These are phyloP conservation scores for Rhinolophus sinicus DNA, from an alignment of 2,113 vertebrate species.

Conservation along the genomic window DNA sequence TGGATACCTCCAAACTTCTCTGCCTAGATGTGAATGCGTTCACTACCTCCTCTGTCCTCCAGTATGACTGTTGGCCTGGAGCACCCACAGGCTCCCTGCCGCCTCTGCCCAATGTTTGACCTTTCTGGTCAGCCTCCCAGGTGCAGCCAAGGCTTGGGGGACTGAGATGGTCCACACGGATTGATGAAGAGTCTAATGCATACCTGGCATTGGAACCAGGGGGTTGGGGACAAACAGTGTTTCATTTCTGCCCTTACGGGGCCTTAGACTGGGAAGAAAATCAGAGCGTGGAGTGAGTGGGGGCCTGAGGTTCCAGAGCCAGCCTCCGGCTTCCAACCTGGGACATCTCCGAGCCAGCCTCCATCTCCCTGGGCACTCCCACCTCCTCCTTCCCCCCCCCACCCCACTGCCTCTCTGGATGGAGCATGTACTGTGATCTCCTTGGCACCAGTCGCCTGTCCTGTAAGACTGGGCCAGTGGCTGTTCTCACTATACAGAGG, in stretches of 20 bases:
- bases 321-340: slow-evolving; percentile 26
- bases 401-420: not conserved
- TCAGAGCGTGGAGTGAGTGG: not conserved
- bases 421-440: not conserved
- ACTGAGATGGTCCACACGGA: not conserved
- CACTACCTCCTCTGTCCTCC: not conserved
- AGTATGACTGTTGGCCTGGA: not conserved
- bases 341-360: not conserved
- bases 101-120: not conserved
- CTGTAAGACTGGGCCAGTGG: not conserved
- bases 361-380: not conserved
- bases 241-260: not conserved
- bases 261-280: not conserved
- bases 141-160: not conserved
- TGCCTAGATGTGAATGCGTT: not conserved
- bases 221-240: not conserved
- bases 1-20: not conserved
- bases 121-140: not conserved
- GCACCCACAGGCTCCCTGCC: not conserved
- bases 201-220: not conserved
- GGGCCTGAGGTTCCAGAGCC: not conserved
- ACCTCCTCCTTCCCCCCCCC: not conserved
- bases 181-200: not conserved
- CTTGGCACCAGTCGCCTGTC: not conserved
- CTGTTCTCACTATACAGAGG: not conserved